These are phyloP conservation scores for Dioctria rufipes DNA, from an alignment of 2,888 invertebrate genomes.

Conservation along the genomic window DNA sequence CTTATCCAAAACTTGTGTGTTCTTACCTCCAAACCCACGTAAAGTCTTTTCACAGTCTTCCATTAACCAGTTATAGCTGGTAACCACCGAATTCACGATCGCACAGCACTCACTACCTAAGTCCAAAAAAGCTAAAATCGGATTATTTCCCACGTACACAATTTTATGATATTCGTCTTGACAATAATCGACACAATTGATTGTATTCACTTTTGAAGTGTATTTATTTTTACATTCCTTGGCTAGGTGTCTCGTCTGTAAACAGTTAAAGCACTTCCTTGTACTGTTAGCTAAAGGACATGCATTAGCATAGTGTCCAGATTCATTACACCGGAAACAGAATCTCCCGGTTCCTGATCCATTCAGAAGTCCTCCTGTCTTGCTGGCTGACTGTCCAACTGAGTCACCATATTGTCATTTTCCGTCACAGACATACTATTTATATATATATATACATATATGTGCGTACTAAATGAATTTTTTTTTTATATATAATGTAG, in stretches of 20 bases:
- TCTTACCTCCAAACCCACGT: too few species aligned
- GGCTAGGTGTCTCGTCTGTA: not conserved
- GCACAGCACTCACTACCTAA: too few species aligned
- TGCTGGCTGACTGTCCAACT: not conserved
- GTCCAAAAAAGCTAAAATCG: too few species aligned
- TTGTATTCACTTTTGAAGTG: conserved; percentile 4
- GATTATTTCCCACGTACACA: too few species aligned
- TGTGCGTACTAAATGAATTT: not conserved
- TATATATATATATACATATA: not conserved
- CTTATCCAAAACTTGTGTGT: too few species aligned
- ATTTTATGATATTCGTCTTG: conserved; percentile 1
- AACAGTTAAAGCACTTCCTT: conserved; percentile 4
- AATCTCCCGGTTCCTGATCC: not conserved
- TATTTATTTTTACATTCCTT: not conserved
- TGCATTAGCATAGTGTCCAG: not conserved
- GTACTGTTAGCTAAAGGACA: not conserved
- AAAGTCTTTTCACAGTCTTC: too few species aligned
- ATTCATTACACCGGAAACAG: conserved; percentile 2
- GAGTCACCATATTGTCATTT: not conserved
- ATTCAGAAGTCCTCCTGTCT: not conserved
- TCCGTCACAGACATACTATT: not conserved
- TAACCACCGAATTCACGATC: too few species aligned
- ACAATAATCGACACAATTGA: not conserved
- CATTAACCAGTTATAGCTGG: too few species aligned
- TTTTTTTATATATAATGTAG: too few species aligned